Evolutionary conservation across 2,113 vertebrate genomes (phyloP).

Genomic region (Silurus meridionalis): DNA sequence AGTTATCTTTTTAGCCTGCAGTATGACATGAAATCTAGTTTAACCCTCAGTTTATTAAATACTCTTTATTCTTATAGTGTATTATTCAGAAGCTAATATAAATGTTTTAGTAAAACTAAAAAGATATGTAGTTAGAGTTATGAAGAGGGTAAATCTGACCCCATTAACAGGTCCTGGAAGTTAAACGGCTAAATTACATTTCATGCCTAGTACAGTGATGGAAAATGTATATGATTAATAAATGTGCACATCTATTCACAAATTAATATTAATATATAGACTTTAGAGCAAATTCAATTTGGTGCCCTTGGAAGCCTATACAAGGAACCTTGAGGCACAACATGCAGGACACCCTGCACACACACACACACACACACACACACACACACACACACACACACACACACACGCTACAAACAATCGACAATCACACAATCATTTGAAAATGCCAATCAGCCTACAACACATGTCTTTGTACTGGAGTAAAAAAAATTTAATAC

Average conservation of each 20-base stretch:
- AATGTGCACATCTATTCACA: constrained; percentile 2
- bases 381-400: too few relatives aligned
- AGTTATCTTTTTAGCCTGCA: background rate
- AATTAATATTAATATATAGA: background rate
- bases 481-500: too few relatives aligned
- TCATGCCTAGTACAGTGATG: background rate
- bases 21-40: background rate
- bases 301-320: too few relatives aligned
- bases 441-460: too few relatives aligned
- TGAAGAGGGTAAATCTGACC: background rate
- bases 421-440: too few relatives aligned
- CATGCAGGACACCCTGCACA: too few relatives aligned
- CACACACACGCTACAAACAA: too few relatives aligned
- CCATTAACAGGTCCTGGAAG: background rate
- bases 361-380: too few relatives aligned
- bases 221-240: background rate
- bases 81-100: background rate
- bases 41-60: constrained; percentile 3
- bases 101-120: background rate
- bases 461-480: too few relatives aligned
- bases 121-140: constrained; percentile 3
- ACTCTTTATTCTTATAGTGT: background rate
- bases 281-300: background rate
- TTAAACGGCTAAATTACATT: constrained; percentile 5
- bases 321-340: too few relatives aligned